Evolutionary conservation across 2,113 vertebrate species (phyloP).

Genomic region (Chloropsis cyanopogon): DNA sequence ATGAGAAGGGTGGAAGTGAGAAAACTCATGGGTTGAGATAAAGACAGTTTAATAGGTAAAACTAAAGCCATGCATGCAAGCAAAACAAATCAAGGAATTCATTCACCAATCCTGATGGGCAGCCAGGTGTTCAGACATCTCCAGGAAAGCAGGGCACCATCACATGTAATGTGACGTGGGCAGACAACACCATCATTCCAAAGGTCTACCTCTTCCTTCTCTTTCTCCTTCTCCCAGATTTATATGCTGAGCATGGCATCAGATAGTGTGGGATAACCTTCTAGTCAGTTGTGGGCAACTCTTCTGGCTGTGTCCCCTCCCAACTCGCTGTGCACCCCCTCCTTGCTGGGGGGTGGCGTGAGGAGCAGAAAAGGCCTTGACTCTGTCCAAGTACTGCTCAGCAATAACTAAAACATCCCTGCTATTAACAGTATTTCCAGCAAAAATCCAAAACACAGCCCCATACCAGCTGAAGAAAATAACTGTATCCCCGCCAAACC

Average conservation of each 20-base stretch:
- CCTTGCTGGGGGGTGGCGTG: rapidly evolving
- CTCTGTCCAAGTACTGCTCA: background rate
- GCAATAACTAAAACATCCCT: background rate
- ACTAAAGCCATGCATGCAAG: background rate
- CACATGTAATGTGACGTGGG: rapidly evolving
- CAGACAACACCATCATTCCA: background rate
- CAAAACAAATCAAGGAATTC: background rate
- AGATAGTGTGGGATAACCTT: background rate
- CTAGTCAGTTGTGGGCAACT: background rate
- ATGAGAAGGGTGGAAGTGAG: background rate
- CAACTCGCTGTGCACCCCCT: rapidly evolving
- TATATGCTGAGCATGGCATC: background rate
- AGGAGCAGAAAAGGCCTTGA: background rate
- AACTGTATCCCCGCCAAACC: background rate
- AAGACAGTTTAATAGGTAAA: background rate
- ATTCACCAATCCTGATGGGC: background rate
- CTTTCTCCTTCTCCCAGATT: background rate
- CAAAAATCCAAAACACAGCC: background rate
- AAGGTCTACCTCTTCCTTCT: background rate
- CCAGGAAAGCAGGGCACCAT: background rate
- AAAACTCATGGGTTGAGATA: background rate
- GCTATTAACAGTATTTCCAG: background rate
- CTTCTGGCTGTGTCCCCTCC: background rate
- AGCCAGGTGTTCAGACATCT: background rate
- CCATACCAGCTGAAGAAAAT: background rate